Conservation (phyloP, 2,113 vertebrate genomes). For the Narcine bancroftii region DNA sequence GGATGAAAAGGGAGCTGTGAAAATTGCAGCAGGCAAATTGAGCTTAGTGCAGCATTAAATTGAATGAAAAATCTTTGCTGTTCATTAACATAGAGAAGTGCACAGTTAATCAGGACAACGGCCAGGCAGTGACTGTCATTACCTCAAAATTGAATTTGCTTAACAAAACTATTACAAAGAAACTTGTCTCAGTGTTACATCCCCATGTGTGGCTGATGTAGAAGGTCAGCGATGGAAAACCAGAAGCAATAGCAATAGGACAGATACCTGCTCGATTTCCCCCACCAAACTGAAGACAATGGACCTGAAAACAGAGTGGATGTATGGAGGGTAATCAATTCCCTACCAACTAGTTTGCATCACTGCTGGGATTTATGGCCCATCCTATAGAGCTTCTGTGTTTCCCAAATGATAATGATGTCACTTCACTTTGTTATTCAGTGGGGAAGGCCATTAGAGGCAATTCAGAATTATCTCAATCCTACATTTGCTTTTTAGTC, state of each 20-base stretch:
- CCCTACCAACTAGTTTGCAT: neutral
- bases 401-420: neutral
- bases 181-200: neutral
- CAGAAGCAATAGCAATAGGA: neutral
- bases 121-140: neutral
- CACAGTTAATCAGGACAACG: slow-evolving; percentile 30
- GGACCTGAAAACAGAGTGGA: neutral
- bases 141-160: slow-evolving; percentile 35
- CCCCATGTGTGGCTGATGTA: neutral
- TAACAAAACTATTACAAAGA: slow-evolving; percentile 5
- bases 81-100: slow-evolving; percentile 18
- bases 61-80: slow-evolving; percentile 22
- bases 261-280: neutral
- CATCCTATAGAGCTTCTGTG: neutral
- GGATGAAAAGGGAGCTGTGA: neutral
- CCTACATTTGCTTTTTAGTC: neutral
- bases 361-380: neutral
- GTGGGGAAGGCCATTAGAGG: neutral
- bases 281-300: neutral
- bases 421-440: neutral
- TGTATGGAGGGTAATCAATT: too few relatives aligned
- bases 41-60: slow-evolving; percentile 17
- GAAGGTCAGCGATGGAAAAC: neutral
- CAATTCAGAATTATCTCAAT: neutral
- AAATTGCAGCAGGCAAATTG: slow-evolving; percentile 16